A percentile compares a stretch with the other conserved stretches of the same genome.
Conservation (phyloP, 1,140 invertebrate species). For the Tetramorium alpestre region DNA sequence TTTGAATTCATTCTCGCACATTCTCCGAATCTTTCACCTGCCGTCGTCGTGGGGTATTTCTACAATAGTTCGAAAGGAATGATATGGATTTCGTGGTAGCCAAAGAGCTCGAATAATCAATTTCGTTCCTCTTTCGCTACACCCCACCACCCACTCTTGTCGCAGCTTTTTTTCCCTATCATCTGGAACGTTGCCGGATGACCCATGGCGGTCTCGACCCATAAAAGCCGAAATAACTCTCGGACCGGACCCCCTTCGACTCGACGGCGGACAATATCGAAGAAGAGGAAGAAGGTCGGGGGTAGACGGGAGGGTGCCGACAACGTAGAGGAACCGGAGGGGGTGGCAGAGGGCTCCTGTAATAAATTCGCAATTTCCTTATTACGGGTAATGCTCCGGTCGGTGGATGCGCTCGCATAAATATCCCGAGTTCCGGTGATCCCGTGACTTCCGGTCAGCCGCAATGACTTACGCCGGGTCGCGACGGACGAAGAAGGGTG, state of each 20-base stretch:
- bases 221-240: conserved; percentile 80
- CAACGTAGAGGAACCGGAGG: conserved; percentile 49
- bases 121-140: conserved; percentile 40
- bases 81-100: conserved; percentile 24
- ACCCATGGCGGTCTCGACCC: conserved; percentile 73
- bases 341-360: conserved; percentile 69
- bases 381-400: conserved; percentile 86
- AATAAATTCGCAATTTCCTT: conserved; percentile 87
- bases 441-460: conserved; percentile 82
- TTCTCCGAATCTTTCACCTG: background rate
- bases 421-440: conserved; percentile 86
- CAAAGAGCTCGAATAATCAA: conserved; percentile 58
- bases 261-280: conserved; percentile 69
- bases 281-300: conserved; percentile 40
- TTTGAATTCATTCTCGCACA: background rate
- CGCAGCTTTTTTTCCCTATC: conserved; percentile 66
- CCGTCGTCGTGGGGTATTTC: conserved; percentile 17
- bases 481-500: conserved; percentile 45
- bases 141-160: conserved; percentile 17
- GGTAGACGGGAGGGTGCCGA: conserved; percentile 21
- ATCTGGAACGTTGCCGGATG: conserved; percentile 78
- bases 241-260: conserved; percentile 60
- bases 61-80: conserved; percentile 6
- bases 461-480: conserved; percentile 81
- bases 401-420: conserved; percentile 83